Evolutionary conservation across 2,797 vertebrate species (phyloP), one percentile per base, ranked within the genome.

Genomic region (Neosalanx taihuensis): DNA sequence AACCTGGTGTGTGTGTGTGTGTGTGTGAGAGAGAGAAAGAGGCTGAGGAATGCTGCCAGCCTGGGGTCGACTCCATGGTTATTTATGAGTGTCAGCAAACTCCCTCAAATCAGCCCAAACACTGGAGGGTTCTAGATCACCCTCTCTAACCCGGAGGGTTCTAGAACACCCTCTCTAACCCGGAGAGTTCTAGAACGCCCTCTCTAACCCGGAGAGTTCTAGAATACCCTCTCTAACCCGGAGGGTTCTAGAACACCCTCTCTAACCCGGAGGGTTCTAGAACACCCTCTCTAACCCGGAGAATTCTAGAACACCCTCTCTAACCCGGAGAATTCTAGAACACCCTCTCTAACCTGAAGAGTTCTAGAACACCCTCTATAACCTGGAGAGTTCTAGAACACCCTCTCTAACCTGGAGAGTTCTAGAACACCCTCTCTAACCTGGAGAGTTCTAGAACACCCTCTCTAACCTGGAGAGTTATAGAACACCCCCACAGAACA

Each of bases 21-120:
- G 29, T 57, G 30, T 53, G 29, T 53, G 37, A 15, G 64, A 26
- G 68, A 26, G 23, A 26, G 23, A n/a, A n/a, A n/a, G 46, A 79
- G 72, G 29, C 76, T 74, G 73, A 79, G 85, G 86, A 89, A 89
- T 89, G 84, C 73, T 83, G 85, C 83, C 80, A 69, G 74, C 71
- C 72, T 62, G 69, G 23, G 35, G 23, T 23, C 53, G 7, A 29
- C 79, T 88, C 82, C 56, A 6, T 57, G 79, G 84, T 72, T 71
- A 76, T 6, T 37, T 37, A 37, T 37, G 6, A 7, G 1, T 37
- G 3, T 37, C 35, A 37, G 6, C 4, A 37, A 37, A 37, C 49
- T 82, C 64, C 76, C 13, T 37, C 59, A 64, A 53, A 68, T 12
- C 26, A 56, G 23, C 35, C 9, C 12, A 37, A 23, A 46, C 35